Evolutionary conservation across 2,888 invertebrate genomes (phyloP).

Genomic region (Siphonodentalium dalli): DNA sequence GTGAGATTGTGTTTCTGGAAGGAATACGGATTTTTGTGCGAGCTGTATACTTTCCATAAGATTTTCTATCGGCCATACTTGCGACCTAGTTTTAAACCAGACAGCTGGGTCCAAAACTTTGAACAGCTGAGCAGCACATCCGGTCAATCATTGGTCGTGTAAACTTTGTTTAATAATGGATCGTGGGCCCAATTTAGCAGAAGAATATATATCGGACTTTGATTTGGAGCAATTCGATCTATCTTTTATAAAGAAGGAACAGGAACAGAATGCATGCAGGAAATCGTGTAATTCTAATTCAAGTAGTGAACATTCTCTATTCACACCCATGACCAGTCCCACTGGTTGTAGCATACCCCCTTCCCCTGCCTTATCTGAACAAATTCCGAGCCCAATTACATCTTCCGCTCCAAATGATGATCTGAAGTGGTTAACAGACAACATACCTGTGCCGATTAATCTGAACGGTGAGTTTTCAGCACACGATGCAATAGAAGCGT

Average conservation of each 20-base stretch:
- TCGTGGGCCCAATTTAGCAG: constrained; percentile 46
- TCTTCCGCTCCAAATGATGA: no score
- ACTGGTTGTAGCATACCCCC: constrained; percentile 43
- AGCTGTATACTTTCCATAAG: no score
- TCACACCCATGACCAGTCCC: constrained; percentile 28
- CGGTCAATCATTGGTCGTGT: no score
- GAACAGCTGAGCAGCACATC: constrained; percentile 38
- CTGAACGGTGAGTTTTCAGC: no score
- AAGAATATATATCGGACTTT: constrained; percentile 54
- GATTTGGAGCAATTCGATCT: constrained; percentile 53
- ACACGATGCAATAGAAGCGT: no score
- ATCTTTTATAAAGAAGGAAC: constrained; percentile 36
- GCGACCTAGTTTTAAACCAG: constrained; percentile 23
- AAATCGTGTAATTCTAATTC: constrained; percentile 36
- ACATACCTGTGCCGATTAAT: no score
- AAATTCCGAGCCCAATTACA: no score
- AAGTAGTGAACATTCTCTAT: constrained; percentile 21
- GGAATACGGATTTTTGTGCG: no score
- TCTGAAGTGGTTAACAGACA: no score
- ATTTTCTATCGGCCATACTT: constrained; percentile 6
- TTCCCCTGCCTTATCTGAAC: no score
- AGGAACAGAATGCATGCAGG: constrained; percentile 36
- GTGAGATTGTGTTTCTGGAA: no score
- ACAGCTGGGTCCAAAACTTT: constrained; percentile 24
- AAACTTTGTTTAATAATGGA: no score